These are phyloP conservation scores for Capreolus pygargus DNA, from an alignment of 2,113 vertebrate species.

Conservation along the genomic window DNA sequence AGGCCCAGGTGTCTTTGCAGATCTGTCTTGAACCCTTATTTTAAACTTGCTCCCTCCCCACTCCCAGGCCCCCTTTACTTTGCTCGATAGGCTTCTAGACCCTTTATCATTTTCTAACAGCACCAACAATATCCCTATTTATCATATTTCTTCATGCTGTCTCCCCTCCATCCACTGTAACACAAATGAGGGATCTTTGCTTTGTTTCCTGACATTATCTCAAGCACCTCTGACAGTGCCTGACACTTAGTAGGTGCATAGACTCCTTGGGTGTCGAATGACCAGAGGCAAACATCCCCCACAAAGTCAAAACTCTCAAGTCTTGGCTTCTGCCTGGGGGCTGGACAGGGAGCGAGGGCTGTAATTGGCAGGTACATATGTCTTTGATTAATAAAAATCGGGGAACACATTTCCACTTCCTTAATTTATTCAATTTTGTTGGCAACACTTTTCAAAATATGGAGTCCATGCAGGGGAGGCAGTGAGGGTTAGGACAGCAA, in stretches of 20 bases:
- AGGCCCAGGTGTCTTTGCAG: background rate
- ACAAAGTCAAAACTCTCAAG: background rate
- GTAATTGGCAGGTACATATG: constrained; percentile 28
- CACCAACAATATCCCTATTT: no score
- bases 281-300: background rate
- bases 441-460: background rate
- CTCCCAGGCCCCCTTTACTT: background rate
- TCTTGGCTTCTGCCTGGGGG: background rate
- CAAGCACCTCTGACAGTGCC: background rate
- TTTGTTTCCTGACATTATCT: background rate
- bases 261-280: background rate
- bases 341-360: background rate
- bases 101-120: no score
- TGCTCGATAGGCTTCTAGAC: rapidly evolving
- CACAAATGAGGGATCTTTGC: background rate
- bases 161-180: background rate
- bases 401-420: background rate
- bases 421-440: background rate
- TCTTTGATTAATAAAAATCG: constrained; percentile 14
- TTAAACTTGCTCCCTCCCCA: background rate
- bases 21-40: background rate
- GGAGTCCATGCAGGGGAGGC: background rate
- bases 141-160: background rate
- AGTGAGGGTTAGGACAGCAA: rapidly evolving
- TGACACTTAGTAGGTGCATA: background rate